A percentile compares a stretch with the other conserved stretches of the same genome.
These are phyloP conservation scores for Lynx canadensis DNA, from an alignment of 2,113 vertebrate species.

Conservation along the genomic window DNA sequence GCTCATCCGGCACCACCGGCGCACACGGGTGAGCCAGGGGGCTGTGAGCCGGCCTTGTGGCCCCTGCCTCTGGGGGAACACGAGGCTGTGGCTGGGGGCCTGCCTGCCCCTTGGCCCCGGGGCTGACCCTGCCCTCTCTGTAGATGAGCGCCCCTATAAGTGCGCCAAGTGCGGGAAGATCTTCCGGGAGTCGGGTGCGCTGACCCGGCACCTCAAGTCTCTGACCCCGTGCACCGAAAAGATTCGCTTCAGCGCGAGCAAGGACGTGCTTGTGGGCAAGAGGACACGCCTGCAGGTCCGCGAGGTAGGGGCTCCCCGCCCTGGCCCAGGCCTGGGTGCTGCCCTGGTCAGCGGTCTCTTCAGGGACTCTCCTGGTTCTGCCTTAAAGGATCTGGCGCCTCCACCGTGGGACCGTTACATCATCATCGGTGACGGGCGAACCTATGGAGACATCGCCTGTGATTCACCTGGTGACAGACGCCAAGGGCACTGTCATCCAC, in stretches of 20 bases:
- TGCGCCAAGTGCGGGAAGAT: conserved; percentile 97
- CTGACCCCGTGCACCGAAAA: conserved; percentile 98
- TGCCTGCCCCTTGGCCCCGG: background rate
- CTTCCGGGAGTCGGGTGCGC: conserved; percentile 96
- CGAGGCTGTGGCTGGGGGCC: background rate
- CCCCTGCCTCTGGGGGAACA: too few species aligned
- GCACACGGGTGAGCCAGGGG: conserved; percentile 91
- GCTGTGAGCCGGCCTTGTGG: background rate
- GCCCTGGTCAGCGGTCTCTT: background rate
- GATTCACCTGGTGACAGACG: conserved; percentile 92
- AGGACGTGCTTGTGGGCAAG: conserved; percentile 91
- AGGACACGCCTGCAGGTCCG: conserved; percentile 91
- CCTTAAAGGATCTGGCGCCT: conserved; percentile 84
- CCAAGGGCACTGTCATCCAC: conserved; percentile 92
- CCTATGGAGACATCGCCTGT: conserved; percentile 87
- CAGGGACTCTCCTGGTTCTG: background rate
- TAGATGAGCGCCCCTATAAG: conserved; percentile 97
- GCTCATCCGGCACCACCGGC: conserved; percentile 95
- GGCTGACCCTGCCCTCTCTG: background rate
- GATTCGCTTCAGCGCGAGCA: conserved; percentile 93
- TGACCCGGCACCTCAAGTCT: conserved; percentile 97
- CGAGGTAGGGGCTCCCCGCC: background rate
- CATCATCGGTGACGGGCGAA: conserved; percentile 58
- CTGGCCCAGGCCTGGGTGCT: background rate
- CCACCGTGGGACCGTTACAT: conserved; percentile 56